A percentile compares a stretch with the other conserved stretches of the same genome.
phyloP scores from a whole-genome alignment of 2,113 vertebrate species.

The Salvelinus alpinus region DNA sequence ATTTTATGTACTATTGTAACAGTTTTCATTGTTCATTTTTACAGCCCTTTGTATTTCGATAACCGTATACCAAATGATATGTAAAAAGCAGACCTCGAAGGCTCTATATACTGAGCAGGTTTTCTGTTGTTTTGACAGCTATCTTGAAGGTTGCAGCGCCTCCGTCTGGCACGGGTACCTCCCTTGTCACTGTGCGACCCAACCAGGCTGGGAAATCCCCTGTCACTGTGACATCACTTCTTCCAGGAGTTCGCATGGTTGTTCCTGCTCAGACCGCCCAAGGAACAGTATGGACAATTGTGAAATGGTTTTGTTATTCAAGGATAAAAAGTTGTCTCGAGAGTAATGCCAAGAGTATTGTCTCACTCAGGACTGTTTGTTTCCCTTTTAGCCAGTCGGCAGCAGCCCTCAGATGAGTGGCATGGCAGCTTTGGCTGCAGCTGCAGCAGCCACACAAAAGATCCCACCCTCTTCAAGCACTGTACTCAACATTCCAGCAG shows the following conservation, averaged over 20 bases:
- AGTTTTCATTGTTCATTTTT: background rate
- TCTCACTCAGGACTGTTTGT: background rate
- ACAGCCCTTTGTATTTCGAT: background rate
- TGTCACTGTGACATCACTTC: conserved; percentile 84
- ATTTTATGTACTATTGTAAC: background rate
- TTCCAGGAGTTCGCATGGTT: conserved; percentile 87
- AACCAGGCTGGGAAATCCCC: conserved; percentile 84
- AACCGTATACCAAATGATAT: background rate
- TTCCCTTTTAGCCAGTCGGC: conserved; percentile 79
- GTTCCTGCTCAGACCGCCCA: conserved; percentile 82
- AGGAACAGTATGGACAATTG: conserved; percentile 70
- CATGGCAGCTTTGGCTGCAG: conserved; percentile 90
- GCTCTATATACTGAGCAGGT: background rate
- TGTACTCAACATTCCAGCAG: conserved; percentile 82
- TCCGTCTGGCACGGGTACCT: conserved; percentile 79
- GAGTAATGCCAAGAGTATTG: background rate
- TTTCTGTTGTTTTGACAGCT: conserved; percentile 58
- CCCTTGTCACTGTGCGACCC: conserved; percentile 85
- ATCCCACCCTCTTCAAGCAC: conserved; percentile 88
- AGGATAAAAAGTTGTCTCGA: no score
- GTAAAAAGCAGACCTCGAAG: background rate
- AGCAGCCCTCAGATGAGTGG: conserved; percentile 91
- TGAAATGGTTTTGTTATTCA: no score
- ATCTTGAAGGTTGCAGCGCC: conserved; percentile 86
- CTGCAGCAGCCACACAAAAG: conserved; percentile 90